These are phyloP conservation scores for Thecocarcelia acutangulata DNA, from an alignment of 2,888 invertebrate genomes.

Conservation along the genomic window DNA sequence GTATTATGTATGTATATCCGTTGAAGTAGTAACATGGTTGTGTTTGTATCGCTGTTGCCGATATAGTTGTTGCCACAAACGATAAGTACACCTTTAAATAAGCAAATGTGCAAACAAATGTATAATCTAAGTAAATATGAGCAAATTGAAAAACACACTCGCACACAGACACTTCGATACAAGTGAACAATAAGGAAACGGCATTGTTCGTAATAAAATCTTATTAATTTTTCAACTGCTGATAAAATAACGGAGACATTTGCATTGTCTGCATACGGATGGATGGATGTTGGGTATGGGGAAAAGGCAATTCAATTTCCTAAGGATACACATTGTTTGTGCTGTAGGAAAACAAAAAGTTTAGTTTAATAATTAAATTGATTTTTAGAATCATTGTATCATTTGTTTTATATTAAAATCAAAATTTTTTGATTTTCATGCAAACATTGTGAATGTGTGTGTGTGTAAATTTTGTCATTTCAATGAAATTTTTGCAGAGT, in stretches of 20 bases:
- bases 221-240: conserved; percentile 8
- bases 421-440: no score
- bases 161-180: not conserved
- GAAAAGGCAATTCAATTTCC: not conserved
- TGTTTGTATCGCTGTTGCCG: not conserved
- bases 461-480: no score
- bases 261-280: not conserved
- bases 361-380: not conserved
- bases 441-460: no score
- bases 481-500: no score
- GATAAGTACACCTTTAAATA: conserved; percentile 42
- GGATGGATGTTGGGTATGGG: not conserved
- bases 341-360: not conserved
- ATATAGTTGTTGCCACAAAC: conserved; percentile 27
- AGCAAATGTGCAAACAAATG: not conserved
- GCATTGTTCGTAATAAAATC: conserved; percentile 21
- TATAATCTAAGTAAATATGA: conserved; percentile 5
- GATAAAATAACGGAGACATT: not conserved
- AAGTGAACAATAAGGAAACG: conserved; percentile 14
- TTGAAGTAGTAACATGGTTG: not conserved
- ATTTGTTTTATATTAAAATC: no score
- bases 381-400: no score
- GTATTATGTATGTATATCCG: not conserved
- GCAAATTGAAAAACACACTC: conserved; percentile 20
- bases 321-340: not conserved